These are phyloP conservation scores for Caenorhabditis sp. DNA, from an alignment of 2,888 invertebrate species.

Conservation along the genomic window DNA sequence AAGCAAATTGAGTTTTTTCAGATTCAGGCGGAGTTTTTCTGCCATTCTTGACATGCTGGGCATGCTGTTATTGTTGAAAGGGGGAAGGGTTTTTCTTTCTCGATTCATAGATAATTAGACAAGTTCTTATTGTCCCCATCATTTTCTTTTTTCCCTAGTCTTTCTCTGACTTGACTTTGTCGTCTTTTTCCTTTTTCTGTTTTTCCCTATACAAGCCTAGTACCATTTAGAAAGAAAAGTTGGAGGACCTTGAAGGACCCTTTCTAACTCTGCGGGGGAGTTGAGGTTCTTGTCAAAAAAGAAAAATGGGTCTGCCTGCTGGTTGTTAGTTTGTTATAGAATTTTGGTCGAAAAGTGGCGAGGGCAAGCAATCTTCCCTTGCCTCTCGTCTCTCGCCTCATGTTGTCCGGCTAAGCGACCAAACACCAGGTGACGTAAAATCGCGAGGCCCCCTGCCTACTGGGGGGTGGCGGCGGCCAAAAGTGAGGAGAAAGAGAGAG, in stretches of 20 bases:
- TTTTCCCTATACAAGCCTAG: no score
- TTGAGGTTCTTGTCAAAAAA: conserved; percentile 17
- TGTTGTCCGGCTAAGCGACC: conserved; percentile 57
- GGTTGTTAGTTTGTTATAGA: conserved; percentile 64
- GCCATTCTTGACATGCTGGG: not conserved
- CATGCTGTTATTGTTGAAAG: not conserved
- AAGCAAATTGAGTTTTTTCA: not conserved
- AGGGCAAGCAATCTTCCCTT: conserved; percentile 3
- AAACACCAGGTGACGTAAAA: conserved; percentile 64
- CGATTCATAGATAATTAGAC: conserved; percentile 20
- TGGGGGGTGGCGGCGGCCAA: conserved; percentile 13
- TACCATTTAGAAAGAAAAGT: no score
- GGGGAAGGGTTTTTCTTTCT: no score
- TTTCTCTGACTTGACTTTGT: not conserved
- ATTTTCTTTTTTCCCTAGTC: not conserved
- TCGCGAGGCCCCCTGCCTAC: conserved; percentile 22
- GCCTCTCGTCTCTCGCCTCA: not conserved
- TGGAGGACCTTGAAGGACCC: not conserved
- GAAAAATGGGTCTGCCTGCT: conserved; percentile 44
- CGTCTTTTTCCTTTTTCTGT: not conserved
- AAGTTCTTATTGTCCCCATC: conserved; percentile 3
- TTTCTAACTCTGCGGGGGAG: not conserved
- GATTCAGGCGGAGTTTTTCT: not conserved
- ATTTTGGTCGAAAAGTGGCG: conserved; percentile 32
- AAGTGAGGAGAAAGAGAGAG: not conserved